Conservation (phyloP, 2,113 vertebrate genomes). For the Fulica atra region DNA sequence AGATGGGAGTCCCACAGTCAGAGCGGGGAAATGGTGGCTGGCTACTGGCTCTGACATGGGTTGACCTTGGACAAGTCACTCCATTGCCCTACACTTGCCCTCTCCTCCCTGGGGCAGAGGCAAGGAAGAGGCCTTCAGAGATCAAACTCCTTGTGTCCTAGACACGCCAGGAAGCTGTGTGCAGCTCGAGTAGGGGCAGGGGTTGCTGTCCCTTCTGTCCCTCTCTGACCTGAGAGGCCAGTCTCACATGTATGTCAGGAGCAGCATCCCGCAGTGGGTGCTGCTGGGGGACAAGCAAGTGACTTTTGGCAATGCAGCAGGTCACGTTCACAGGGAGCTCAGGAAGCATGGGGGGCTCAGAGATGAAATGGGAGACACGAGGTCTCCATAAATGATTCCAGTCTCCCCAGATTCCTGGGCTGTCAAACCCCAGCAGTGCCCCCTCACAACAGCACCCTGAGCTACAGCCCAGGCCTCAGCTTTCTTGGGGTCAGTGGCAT, state of each 20-base stretch:
- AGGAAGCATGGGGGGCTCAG: not conserved
- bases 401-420: not conserved
- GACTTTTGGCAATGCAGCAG: not conserved
- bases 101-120: not conserved
- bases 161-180: not conserved
- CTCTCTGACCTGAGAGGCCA: not conserved
- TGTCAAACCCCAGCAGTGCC: not conserved
- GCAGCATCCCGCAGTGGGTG: not conserved
- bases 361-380: not conserved
- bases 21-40: not conserved
- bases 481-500: not conserved
- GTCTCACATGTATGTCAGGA: rapidly evolving
- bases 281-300: rapidly evolving
- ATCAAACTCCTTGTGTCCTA: not conserved
- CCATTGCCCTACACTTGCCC: not conserved
- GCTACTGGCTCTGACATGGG: not conserved
- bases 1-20: constrained; percentile 40
- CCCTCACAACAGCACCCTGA: not conserved
- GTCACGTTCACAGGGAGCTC: rapidly evolving
- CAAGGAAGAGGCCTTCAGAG: not conserved
- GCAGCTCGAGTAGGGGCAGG: not conserved
- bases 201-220: not conserved
- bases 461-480: not conserved
- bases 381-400: rapidly evolving
- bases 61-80: constrained; percentile 17